Conservation (phyloP, 2,113 vertebrate species). For the Hiodon alosoides region DNA sequence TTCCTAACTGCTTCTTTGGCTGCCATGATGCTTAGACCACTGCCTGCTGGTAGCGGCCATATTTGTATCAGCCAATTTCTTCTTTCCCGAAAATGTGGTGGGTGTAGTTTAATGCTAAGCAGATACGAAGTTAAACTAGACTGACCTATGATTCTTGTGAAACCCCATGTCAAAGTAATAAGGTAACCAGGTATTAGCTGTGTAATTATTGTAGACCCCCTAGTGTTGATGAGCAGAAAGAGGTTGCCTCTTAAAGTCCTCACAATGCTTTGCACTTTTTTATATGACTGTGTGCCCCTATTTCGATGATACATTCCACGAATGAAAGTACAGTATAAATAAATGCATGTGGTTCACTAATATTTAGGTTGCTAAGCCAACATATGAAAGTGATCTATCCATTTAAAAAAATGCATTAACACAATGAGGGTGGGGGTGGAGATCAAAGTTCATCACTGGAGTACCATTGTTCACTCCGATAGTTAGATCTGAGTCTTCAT, state of each 20-base stretch:
- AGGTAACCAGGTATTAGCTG: neutral
- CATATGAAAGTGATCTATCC: no score
- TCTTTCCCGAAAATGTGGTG: neutral
- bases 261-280: no score
- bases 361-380: no score
- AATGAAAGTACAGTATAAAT: no score
- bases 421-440: neutral
- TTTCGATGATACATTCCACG: no score
- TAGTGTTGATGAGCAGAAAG: neutral
- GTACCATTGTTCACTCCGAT: no score
- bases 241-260: neutral
- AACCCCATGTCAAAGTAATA: neutral
- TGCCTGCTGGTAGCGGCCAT: neutral
- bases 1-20: no score
- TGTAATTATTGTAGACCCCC: no score
- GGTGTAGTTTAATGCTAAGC: constrained; percentile 30
- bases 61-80: neutral
- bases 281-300: no score
- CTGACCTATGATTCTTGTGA: neutral
- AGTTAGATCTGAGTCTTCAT: neutral
- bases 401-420: no score
- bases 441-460: neutral
- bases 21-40: no score
- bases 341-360: no score
- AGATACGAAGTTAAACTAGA: constrained; percentile 30